These are phyloP conservation scores for Ianthella basta DNA, from an alignment of 37 sponge, comb jelly and placozoan genomes.

Conservation along the genomic window DNA sequence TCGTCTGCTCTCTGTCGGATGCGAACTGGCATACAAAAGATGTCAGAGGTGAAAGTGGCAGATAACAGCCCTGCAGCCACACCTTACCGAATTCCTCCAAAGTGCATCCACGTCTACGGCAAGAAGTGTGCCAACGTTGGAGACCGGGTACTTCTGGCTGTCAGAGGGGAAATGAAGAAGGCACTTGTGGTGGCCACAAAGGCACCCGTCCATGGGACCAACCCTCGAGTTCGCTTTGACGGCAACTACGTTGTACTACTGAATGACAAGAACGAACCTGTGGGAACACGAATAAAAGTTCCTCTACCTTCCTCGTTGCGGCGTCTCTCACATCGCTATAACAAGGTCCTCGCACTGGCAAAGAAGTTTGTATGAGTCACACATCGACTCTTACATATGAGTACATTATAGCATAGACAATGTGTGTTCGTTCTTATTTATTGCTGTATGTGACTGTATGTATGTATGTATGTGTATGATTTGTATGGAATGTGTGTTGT, in stretches of 20 bases:
- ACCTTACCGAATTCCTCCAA: conserved; percentile 49
- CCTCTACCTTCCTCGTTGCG: conserved; percentile 69
- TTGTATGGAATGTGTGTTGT: too few species aligned
- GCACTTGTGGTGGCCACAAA: conserved; percentile 66
- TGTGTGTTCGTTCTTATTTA: background rate
- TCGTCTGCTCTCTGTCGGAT: background rate
- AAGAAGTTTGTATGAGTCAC: background rate
- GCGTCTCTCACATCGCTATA: conserved; percentile 1
- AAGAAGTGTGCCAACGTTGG: conserved; percentile 71
- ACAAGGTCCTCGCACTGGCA: conserved; percentile 20
- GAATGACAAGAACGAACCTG: conserved; percentile 71
- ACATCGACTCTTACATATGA: too few species aligned
- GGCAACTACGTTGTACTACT: conserved; percentile 57
- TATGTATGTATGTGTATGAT: too few species aligned
- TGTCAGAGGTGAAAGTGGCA: conserved; percentile 58
- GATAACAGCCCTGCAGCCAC: conserved; percentile 73
- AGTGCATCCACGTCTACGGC: conserved; percentile 69
- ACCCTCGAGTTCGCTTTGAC: conserved; percentile 52
- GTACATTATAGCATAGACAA: too few species aligned
- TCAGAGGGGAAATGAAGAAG: conserved; percentile 71
- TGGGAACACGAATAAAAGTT: conserved; percentile 71
- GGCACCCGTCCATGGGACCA: conserved; percentile 8
- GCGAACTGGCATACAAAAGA: conserved; percentile 21
- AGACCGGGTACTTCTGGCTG: conserved; percentile 70
- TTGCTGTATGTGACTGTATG: too few species aligned